Conservation (phyloP, 2,113 vertebrate species). For the Gallinago media region DNA sequence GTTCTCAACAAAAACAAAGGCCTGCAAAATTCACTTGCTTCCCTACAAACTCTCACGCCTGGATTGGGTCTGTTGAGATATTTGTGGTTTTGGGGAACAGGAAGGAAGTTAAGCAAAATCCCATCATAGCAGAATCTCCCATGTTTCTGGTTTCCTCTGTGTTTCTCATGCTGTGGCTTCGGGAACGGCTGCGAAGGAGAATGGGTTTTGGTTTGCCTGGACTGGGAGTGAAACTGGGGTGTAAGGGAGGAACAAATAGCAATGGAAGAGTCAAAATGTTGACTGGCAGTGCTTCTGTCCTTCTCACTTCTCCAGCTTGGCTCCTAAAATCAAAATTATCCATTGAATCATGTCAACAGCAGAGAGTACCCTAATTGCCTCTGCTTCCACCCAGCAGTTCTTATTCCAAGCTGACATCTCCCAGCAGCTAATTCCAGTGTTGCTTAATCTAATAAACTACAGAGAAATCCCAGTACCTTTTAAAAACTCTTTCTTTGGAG, state of each 20-base stretch:
- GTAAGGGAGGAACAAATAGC: background rate
- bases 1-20: background rate
- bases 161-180: background rate
- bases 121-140: background rate
- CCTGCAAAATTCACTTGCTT: background rate
- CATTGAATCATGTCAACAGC: background rate
- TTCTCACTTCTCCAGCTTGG: background rate
- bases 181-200: background rate
- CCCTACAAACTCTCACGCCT: background rate
- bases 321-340: background rate
- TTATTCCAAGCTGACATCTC: constrained; percentile 2
- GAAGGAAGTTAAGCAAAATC: background rate
- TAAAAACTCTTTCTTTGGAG: constrained; percentile 41
- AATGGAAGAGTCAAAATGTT: background rate
- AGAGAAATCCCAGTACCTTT: constrained; percentile 47
- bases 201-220: background rate
- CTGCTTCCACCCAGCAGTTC: background rate
- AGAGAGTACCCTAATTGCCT: background rate
- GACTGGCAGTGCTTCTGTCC: background rate
- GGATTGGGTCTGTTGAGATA: background rate
- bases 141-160: background rate
- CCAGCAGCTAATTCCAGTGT: constrained; percentile 26
- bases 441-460: constrained; percentile 53
- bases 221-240: background rate
- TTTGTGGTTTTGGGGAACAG: background rate